phyloP scores from a whole-genome alignment of 2,888 invertebrate genomes.

The Marronus borbonicus region DNA sequence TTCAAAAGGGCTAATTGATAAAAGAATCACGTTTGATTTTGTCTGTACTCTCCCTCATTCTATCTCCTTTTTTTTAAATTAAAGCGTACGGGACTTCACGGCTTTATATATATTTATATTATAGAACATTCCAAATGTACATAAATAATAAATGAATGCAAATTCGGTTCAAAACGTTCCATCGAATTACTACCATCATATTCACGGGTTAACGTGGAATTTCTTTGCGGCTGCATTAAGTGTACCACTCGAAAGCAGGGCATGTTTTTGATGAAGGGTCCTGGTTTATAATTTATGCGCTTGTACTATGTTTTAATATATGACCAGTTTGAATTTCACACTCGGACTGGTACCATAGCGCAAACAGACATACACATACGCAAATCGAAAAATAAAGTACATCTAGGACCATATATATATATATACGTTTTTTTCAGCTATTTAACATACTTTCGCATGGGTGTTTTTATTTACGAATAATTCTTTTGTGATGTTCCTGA shows the following conservation, averaged over 20 bases:
- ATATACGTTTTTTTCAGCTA: neutral
- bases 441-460: neutral
- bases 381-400: neutral
- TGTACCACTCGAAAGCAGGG: constrained; percentile 28
- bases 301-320: constrained; percentile 42
- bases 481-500: neutral
- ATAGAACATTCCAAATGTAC: constrained; percentile 14
- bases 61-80: neutral
- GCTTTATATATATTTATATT: neutral
- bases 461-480: neutral
- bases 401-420: neutral
- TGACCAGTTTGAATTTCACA: constrained; percentile 34
- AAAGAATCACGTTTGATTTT: constrained; percentile 6
- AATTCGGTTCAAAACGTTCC: constrained; percentile 27
- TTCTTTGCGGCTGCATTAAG: constrained; percentile 35
- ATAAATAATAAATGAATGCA: constrained; percentile 11
- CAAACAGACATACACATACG: neutral
- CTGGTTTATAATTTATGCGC: constrained; percentile 41
- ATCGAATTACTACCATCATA: constrained; percentile 24
- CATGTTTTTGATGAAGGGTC: constrained; percentile 45
- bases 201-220: constrained; percentile 27
- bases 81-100: neutral
- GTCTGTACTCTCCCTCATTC: too few species aligned
- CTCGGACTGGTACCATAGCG: constrained; percentile 1
- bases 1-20: neutral